Evolutionary conservation across 2,113 vertebrate genomes (phyloP).

Genomic region (Picathartes gymnocephalus): DNA sequence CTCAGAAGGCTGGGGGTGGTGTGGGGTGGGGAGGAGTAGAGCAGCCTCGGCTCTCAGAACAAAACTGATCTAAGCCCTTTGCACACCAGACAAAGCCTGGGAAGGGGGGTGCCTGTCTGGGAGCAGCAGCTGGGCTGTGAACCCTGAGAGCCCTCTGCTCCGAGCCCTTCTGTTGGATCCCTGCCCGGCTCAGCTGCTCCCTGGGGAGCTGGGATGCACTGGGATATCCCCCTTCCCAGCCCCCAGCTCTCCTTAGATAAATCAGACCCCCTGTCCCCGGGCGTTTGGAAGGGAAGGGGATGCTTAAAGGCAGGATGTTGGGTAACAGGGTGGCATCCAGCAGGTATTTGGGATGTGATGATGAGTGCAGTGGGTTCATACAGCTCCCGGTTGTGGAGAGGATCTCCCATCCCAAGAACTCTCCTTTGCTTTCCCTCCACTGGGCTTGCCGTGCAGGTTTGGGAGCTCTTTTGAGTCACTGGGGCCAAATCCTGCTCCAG

Average conservation of each 20-base stretch:
- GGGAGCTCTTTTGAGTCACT: fast-evolving
- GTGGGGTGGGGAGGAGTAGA: background rate
- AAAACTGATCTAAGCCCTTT: conserved; percentile 9
- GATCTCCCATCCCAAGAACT: background rate
- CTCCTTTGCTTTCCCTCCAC: background rate
- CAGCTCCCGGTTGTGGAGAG: background rate
- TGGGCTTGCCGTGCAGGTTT: fast-evolving
- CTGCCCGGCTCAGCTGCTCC: background rate
- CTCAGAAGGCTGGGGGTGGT: background rate
- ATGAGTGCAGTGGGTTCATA: fast-evolving
- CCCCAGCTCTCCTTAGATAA: background rate
- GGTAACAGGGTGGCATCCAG: background rate
- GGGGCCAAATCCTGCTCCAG: background rate
- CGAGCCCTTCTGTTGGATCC: background rate
- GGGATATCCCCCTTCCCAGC: background rate
- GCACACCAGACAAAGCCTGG: background rate
- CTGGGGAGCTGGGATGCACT: background rate
- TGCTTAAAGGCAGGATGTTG: background rate
- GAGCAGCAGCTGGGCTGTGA: conserved; percentile 27
- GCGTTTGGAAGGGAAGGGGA: background rate
- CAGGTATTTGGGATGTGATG: fast-evolving
- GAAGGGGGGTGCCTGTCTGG: background rate
- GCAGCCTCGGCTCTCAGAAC: background rate
- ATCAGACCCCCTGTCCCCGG: background rate
- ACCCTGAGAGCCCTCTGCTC: background rate